phyloP scores from a whole-genome alignment of 1,140 invertebrate genomes.

The Drosophila malerkotliana region DNA sequence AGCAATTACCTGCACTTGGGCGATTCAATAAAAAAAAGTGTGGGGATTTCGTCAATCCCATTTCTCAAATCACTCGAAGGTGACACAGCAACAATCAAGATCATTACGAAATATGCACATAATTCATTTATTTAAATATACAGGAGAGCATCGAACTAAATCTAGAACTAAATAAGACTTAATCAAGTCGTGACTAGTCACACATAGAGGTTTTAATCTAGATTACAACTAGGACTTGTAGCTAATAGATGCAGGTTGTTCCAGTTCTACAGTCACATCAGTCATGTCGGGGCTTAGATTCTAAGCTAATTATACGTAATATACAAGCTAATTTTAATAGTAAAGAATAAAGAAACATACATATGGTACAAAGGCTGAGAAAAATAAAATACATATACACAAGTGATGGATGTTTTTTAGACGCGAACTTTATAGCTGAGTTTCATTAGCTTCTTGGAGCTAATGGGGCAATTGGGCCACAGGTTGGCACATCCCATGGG shows the following conservation, averaged over 20 bases:
- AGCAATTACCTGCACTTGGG: slow-evolving; percentile 39
- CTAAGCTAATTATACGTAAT: slow-evolving; percentile 17
- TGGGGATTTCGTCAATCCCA: slow-evolving; percentile 8
- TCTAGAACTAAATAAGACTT: slow-evolving; percentile 29
- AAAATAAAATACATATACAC: slow-evolving; percentile 10
- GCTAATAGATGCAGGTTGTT: slow-evolving; percentile 11
- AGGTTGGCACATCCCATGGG: slow-evolving; percentile 83
- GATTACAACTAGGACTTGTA: slow-evolving; percentile 33
- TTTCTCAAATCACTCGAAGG: slow-evolving; percentile 26
- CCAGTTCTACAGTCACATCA: slow-evolving; percentile 44
- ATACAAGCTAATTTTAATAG: slow-evolving; percentile 25
- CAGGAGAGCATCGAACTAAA: slow-evolving; percentile 38
- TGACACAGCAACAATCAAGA: slow-evolving; percentile 24
- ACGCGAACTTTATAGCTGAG: slow-evolving; percentile 80
- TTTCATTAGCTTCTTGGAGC: slow-evolving; percentile 83
- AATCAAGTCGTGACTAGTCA: slow-evolving; percentile 44
- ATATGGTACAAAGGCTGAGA: slow-evolving; percentile 64
- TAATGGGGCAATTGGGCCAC: slow-evolving; percentile 83
- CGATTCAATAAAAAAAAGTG: slow-evolving; percentile 1
- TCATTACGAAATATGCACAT: slow-evolving; percentile 29
- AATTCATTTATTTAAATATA: slow-evolving; percentile 45
- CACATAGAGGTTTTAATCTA: slow-evolving; percentile 17
- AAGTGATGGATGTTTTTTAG: slow-evolving; percentile 22
- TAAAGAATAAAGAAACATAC: slow-evolving; percentile 22
- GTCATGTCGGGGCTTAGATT: slow-evolving; percentile 34